Percentiles rank a stretch among this genome's conserved stretches.
These are phyloP conservation scores for Pediacus dermestoides DNA, from an alignment of 2,888 invertebrate species.

Conservation along the genomic window DNA sequence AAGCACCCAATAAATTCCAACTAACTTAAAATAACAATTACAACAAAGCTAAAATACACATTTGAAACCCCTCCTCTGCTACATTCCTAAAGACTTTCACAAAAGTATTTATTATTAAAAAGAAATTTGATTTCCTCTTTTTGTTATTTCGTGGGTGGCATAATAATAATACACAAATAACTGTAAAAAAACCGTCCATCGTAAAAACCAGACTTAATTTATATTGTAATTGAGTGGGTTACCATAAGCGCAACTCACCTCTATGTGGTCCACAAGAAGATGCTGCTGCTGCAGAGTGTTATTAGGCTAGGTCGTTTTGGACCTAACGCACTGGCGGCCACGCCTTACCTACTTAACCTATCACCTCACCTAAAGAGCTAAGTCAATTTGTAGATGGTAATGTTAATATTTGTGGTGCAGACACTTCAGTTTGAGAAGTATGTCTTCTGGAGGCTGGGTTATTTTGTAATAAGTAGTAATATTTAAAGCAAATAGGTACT, in stretches of 20 bases:
- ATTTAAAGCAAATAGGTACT: too few relatives aligned
- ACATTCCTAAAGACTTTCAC: background rate
- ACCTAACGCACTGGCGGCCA: conserved; percentile 31
- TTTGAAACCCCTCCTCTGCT: too few relatives aligned
- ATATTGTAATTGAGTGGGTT: conserved; percentile 27
- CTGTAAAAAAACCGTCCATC: conserved; percentile 23
- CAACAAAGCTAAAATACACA: too few relatives aligned
- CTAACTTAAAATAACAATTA: background rate
- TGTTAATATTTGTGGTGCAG: too few relatives aligned
- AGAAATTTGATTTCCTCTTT: conserved; percentile 15
- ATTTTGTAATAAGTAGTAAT: too few relatives aligned
- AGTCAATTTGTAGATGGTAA: conserved; percentile 49
- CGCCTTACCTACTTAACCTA: conserved; percentile 48
- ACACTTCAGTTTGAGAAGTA: too few relatives aligned
- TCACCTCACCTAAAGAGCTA: conserved; percentile 44
- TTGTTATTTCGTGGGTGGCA: conserved; percentile 16
- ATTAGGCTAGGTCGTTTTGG: conserved; percentile 9
- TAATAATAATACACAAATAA: too few relatives aligned
- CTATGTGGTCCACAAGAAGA: too few relatives aligned
- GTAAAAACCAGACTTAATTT: conserved; percentile 25
- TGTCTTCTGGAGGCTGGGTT: too few relatives aligned
- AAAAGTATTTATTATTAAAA: conserved; percentile 11
- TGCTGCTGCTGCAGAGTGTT: background rate
- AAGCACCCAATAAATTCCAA: background rate
- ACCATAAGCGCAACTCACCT: conserved; percentile 5